These are phyloP conservation scores for Drosophila ambigua DNA, from an alignment of 1,140 invertebrate species.

Conservation along the genomic window DNA sequence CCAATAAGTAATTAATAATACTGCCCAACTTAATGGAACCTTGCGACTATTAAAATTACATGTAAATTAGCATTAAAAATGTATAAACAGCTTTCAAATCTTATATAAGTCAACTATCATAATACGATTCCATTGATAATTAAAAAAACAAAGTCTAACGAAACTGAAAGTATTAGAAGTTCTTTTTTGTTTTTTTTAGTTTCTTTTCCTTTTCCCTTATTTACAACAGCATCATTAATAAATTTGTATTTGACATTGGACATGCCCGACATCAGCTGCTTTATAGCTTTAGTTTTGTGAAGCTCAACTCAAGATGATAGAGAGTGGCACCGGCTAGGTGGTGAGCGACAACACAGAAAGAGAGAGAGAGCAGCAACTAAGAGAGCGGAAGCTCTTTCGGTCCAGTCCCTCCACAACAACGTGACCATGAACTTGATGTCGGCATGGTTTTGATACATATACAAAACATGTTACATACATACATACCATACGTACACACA, in stretches of 20 bases:
- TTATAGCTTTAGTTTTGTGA: constrained; percentile 17
- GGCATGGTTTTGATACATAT: constrained; percentile 33
- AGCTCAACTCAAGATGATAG: constrained; percentile 11
- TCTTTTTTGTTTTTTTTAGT: constrained; percentile 38
- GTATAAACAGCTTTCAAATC: background rate
- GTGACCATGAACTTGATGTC: constrained; percentile 74
- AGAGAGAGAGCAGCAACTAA: constrained; percentile 13
- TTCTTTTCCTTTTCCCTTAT: constrained; percentile 28
- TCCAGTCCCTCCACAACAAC: constrained; percentile 3
- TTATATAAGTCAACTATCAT: constrained; percentile 24
- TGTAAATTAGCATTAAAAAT: constrained; percentile 1
- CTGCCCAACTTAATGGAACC: background rate
- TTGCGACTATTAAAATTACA: constrained; percentile 11
- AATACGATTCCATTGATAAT: background rate
- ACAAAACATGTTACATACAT: constrained; percentile 2
- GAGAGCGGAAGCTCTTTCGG: constrained; percentile 45
- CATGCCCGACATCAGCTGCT: constrained; percentile 36
- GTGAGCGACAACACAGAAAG: background rate
- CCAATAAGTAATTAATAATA: too few species aligned
- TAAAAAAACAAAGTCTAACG: constrained; percentile 13
- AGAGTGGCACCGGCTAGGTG: background rate
- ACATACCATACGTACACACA: constrained; percentile 6
- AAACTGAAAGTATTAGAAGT: constrained; percentile 65
- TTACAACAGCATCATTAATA: constrained; percentile 40
- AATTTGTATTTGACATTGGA: constrained; percentile 27